Conservation (phyloP, 2,113 vertebrate genomes). For the Rhadina sibilatrix region DNA sequence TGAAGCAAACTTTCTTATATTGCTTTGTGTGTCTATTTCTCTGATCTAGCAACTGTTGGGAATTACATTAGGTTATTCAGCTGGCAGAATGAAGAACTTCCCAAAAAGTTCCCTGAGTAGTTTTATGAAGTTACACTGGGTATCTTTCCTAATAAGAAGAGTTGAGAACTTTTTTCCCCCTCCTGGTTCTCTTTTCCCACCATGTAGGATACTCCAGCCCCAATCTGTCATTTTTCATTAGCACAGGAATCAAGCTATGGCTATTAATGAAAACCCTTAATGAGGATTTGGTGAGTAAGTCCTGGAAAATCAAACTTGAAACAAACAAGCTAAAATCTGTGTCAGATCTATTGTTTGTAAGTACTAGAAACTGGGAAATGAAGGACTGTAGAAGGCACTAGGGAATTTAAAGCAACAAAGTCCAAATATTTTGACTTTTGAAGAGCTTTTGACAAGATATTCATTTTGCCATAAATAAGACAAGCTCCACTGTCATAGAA, state of each 20-base stretch:
- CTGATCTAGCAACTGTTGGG: not conserved
- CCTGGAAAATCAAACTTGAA: conserved; percentile 1
- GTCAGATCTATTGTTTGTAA: not conserved
- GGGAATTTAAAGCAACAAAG: not conserved
- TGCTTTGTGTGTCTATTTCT: not conserved
- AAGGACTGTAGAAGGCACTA: not conserved
- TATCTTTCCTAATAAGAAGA: not conserved
- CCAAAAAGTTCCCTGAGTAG: not conserved
- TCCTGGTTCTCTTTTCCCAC: not conserved
- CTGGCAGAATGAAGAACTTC: not conserved
- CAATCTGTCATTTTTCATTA: conserved; percentile 37
- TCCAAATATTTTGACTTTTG: not conserved
- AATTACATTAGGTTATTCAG: not conserved
- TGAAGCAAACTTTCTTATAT: not conserved
- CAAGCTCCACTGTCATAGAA: not conserved
- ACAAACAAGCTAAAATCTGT: not conserved
- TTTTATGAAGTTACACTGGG: not conserved
- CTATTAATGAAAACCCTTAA: conserved; percentile 19
- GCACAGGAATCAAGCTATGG: not conserved
- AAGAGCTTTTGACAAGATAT: not conserved
- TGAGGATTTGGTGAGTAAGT: not conserved
- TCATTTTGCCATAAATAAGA: not conserved
- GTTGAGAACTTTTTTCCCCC: not conserved
- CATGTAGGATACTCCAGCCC: not conserved
- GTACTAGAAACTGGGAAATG: not conserved